These are phyloP conservation scores for Gopherus evgoodei DNA, from an alignment of 2,113 vertebrate species.

Conservation along the genomic window DNA sequence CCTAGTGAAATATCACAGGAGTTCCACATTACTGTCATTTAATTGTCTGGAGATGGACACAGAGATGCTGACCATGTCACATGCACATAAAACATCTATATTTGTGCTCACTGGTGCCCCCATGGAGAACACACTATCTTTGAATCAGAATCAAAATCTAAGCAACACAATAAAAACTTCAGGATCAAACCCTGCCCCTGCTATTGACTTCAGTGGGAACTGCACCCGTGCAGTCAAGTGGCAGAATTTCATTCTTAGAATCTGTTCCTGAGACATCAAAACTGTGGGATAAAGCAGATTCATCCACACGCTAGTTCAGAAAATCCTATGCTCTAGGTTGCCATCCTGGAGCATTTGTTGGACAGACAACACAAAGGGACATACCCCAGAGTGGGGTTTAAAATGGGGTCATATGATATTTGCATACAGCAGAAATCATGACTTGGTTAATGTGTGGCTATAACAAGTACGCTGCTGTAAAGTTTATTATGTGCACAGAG, in stretches of 20 bases:
- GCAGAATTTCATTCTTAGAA: not conserved
- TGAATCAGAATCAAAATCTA: not conserved
- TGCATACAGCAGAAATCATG: not conserved
- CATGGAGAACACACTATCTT: not conserved
- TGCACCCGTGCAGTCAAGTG: not conserved
- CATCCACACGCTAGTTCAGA: not conserved
- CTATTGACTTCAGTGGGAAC: not conserved
- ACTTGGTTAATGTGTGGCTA: not conserved
- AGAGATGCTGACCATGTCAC: not conserved
- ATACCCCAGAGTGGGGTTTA: not conserved
- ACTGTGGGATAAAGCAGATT: not conserved
- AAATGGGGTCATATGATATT: not conserved
- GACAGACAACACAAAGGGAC: not conserved
- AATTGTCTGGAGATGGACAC: not conserved
- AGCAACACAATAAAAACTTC: not conserved
- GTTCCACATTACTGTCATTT: not conserved
- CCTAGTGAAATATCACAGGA: not conserved
- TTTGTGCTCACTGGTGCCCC: not conserved
- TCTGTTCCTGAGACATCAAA: not conserved
- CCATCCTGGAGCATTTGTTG: not conserved
- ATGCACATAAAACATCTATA: not conserved
- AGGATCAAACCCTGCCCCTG: not conserved
- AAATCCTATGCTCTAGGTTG: not conserved
- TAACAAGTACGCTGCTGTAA: not conserved
- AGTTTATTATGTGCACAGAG: constrained; percentile 41